Conservation (phyloP, 2,888 invertebrate species). For the Ennomos erosarius region DNA sequence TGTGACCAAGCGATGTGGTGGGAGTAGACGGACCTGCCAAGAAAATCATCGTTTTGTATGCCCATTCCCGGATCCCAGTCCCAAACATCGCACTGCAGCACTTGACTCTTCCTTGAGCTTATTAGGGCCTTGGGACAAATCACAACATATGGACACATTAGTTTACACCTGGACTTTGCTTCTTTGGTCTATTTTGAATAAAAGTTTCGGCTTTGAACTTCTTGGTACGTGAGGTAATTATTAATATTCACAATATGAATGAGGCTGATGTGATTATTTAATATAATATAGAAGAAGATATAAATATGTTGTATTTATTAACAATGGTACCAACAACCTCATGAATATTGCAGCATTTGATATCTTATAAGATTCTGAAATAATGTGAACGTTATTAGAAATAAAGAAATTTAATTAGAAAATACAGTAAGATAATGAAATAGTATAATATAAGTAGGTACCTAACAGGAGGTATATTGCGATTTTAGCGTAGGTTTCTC, state of each 20-base stretch:
- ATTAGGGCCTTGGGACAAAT: constrained; percentile 89
- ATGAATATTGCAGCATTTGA: constrained; percentile 24
- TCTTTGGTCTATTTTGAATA: constrained; percentile 22
- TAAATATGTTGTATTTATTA: constrained; percentile 1
- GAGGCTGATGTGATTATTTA: constrained; percentile 11
- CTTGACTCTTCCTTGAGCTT: constrained; percentile 90
- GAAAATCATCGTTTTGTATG: constrained; percentile 91
- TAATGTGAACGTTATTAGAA: constrained; percentile 8
- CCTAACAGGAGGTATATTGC: neutral
- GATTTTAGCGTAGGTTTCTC: neutral
- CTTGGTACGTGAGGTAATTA: neutral
- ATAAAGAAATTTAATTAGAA: constrained; percentile 8
- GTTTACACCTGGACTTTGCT: constrained; percentile 25
- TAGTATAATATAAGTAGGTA: neutral
- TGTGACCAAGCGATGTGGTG: constrained; percentile 50
- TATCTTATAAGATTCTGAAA: constrained; percentile 1
- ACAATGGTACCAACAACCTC: constrained; percentile 17
- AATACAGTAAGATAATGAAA: constrained; percentile 1
- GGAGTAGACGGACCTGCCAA: constrained; percentile 90
- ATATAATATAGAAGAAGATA: neutral
- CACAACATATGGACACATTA: constrained; percentile 58
- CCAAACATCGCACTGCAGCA: constrained; percentile 91
- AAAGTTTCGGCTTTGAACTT: constrained; percentile 6
- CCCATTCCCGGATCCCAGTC: constrained; percentile 94
- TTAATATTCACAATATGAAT: constrained; percentile 20